Conservation (phyloP, 2,797 vertebrate genomes). For the Merluccius polli region DNA sequence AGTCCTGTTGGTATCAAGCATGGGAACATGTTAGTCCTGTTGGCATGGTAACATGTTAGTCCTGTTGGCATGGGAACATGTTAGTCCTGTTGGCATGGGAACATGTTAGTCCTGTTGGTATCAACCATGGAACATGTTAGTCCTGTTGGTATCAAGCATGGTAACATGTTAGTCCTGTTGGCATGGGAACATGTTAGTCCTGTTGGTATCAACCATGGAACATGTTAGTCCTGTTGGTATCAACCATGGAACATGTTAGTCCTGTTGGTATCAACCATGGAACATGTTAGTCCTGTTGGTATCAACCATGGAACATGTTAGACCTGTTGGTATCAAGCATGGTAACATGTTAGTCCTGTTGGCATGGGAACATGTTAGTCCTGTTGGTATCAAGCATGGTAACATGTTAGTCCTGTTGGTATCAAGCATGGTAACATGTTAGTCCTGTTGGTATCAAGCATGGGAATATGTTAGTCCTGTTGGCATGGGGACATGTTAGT, state of each 20-base stretch:
- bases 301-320: not conserved
- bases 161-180: too few relatives aligned
- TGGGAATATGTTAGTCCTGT: too few relatives aligned
- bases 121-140: not conserved
- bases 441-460: not conserved
- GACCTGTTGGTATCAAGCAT: not conserved
- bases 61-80: not conserved
- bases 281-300: not conserved
- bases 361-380: too few relatives aligned
- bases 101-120: not conserved
- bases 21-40: too few relatives aligned
- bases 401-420: not conserved
- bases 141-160: not conserved
- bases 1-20: too few relatives aligned
- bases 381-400: not conserved
- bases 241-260: not conserved
- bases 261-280: not conserved
- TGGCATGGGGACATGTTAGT: too few relatives aligned
- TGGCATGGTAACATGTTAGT: too few relatives aligned
- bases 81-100: too few relatives aligned
- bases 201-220: not conserved
- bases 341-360: too few relatives aligned
- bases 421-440: not conserved
- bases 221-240: not conserved
- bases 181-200: too few relatives aligned